A percentile compares a stretch with the other conserved stretches of the same genome.
Conservation (phyloP, 2,797 vertebrate genomes). For the Australoheros facetus region DNA sequence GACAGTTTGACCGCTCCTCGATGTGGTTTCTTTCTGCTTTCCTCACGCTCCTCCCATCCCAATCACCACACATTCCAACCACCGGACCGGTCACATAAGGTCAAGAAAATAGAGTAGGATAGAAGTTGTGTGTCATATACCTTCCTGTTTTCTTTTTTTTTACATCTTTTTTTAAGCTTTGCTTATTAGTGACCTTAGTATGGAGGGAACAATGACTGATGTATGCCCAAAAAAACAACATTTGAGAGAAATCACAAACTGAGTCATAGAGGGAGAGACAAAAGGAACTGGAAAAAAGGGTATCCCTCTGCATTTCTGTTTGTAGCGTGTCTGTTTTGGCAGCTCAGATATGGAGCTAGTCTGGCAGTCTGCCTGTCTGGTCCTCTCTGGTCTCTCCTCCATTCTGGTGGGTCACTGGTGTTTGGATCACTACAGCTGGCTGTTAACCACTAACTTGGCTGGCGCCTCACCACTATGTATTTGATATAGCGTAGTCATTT, state of each 20-base stretch:
- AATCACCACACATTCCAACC: constrained; percentile 75
- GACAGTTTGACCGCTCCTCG: constrained; percentile 74
- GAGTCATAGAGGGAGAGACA: constrained; percentile 9
- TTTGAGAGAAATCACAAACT: constrained; percentile 2
- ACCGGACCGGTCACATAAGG: constrained; percentile 72
- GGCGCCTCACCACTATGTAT: constrained; percentile 32
- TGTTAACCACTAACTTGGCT: constrained; percentile 69
- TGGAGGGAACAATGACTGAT: constrained; percentile 18
- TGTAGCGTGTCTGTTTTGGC: constrained; percentile 55
- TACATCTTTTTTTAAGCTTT: constrained; percentile 8
- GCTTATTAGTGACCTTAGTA: constrained; percentile 17
- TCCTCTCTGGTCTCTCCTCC: constrained; percentile 53
- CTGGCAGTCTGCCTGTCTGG: constrained; percentile 71
- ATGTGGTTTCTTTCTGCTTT: constrained; percentile 71
- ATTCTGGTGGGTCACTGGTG: constrained; percentile 70
- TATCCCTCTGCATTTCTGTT: constrained; percentile 32
- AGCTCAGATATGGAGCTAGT: constrained; percentile 50
- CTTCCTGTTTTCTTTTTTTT: constrained; percentile 6
- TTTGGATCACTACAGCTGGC: constrained; percentile 67
- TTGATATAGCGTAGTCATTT: constrained; percentile 67
- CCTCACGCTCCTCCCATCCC: constrained; percentile 64
- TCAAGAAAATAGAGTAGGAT: constrained; percentile 62
- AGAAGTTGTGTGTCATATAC: constrained; percentile 25
- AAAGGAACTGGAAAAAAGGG: constrained; percentile 6
- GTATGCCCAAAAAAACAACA: constrained; percentile 1